Conservation (phyloP, 2,888 invertebrate genomes). For the Brachyptera putata region DNA sequence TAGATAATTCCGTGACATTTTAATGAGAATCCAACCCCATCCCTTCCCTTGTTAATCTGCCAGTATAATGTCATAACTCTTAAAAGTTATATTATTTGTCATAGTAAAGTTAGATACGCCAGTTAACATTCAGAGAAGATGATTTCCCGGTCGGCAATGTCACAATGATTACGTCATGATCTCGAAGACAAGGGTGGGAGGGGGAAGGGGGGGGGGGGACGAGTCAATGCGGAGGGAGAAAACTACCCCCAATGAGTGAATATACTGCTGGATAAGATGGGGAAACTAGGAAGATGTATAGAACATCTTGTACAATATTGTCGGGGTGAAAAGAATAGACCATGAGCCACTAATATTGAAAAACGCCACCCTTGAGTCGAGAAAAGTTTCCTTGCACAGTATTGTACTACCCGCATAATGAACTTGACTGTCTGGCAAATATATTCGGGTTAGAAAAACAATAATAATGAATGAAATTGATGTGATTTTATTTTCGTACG, state of each 20-base stretch:
- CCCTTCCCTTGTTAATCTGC: too few species aligned
- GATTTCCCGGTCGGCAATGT: slow-evolving; percentile 5
- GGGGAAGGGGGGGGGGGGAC: neutral
- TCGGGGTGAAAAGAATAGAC: neutral
- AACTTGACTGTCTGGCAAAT: neutral
- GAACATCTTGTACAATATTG: slow-evolving; percentile 8
- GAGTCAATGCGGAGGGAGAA: neutral
- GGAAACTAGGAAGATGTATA: slow-evolving; percentile 3
- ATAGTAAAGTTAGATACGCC: neutral
- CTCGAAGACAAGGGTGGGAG: neutral
- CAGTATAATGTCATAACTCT: neutral
- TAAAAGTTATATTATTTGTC: slow-evolving; percentile 3
- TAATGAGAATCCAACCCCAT: too few species aligned
- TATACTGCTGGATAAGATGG: too few species aligned
- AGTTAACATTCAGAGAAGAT: neutral
- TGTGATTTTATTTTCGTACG: too few species aligned
- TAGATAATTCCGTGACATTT: too few species aligned
- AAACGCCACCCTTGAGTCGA: neutral
- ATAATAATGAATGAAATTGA: too few species aligned
- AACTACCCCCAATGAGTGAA: slow-evolving; percentile 7
- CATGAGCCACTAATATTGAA: slow-evolving; percentile 3
- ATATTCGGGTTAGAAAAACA: too few species aligned
- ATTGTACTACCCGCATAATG: neutral
- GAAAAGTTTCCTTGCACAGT: neutral
- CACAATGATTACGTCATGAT: slow-evolving; percentile 11